Evolutionary conservation across 2,797 vertebrate genomes (phyloP), one percentile per base, ranked within the genome.

Genomic region (Salmo trutta): DNA sequence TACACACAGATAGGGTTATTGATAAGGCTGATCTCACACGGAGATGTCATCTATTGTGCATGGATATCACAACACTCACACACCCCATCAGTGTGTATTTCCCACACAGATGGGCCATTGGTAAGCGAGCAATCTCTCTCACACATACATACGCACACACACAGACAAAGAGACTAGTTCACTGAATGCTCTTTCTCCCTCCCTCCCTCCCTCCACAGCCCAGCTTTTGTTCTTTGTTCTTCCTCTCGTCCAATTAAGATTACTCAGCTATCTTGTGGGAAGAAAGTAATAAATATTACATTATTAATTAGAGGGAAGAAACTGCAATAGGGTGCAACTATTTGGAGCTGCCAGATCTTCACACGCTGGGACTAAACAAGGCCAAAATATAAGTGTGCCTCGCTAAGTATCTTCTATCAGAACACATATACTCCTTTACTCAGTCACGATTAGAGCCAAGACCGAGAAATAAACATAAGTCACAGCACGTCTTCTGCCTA

Each of bases 221-320:
- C 41, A 87, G 77, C 75, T 79, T 74, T 47, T 47, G 41, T 47
- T 79, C 84, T 75, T 82, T 85, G 75, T 86, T 85, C 73, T 54
- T 52, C 51, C 21, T 76, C 65, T 76, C 12, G 75, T 76, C 78
- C 76, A 75, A 77, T 77, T 73, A 73, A 82, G 73, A 29, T 81
- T 83, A 82, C 74, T 83, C 74, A 6, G 79, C 81, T 68, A 73
- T 81, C 75, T 67, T 76, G 83, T 84, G 78, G 81, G 82, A 73
- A 82, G 79, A 86, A 29, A 2, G 21, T 62, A 78, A 89, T 89
- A 88, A 89, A 92, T 85, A 86, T 81, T 86, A 81, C 76, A 80
- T 24, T 31, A 71, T 68, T 73, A 79, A 85, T 74, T 82, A 81
- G 47, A 52, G 56, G 87, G 83, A 56, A 27, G 84, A 3, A 77